A percentile compares a stretch with the other conserved stretches of the same genome.
phyloP scores from a whole-genome alignment of 2,888 invertebrate genomes.

The Epistrophella euchroma region DNA sequence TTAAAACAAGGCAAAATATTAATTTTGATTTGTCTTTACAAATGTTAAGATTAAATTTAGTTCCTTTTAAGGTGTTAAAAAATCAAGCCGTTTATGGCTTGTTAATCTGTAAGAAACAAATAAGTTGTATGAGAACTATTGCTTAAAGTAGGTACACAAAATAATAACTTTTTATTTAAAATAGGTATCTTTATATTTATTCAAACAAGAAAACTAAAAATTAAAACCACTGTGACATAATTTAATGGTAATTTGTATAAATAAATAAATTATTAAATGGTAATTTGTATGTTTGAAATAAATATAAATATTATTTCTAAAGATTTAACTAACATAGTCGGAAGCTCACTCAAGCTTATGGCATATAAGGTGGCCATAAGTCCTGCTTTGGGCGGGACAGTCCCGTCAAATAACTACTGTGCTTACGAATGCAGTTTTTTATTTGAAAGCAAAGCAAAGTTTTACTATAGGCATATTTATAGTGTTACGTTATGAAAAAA shows the following conservation, averaged over 20 bases:
- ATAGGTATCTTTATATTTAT: conserved; percentile 48
- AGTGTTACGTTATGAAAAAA: no score
- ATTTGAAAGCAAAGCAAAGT: no score
- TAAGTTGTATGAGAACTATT: conserved; percentile 47
- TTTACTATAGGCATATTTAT: no score
- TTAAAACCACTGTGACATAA: conserved; percentile 69
- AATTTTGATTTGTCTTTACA: conserved; percentile 29
- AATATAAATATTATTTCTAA: conserved; percentile 43
- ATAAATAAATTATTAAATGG: conserved; percentile 61
- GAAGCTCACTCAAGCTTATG: no score
- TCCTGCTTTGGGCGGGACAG: no score
- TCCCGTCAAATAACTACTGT: no score
- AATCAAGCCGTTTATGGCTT: conserved; percentile 50
- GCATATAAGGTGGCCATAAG: no score
- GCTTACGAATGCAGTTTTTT: no score
- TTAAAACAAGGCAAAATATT: conserved; percentile 22
- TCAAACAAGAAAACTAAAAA: conserved; percentile 33
- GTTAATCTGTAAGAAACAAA: conserved; percentile 42
- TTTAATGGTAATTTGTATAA: conserved; percentile 67
- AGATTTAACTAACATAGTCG: no score
- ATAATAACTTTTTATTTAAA: neutral
- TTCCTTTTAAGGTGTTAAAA: conserved; percentile 67
- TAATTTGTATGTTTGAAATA: conserved; percentile 70
- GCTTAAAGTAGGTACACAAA: neutral
- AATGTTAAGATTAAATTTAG: conserved; percentile 33